Evolutionary conservation across 2,888 invertebrate genomes (phyloP), one percentile per base, ranked within the genome.

Genomic region (Sphaerophoria taeniata): DNA sequence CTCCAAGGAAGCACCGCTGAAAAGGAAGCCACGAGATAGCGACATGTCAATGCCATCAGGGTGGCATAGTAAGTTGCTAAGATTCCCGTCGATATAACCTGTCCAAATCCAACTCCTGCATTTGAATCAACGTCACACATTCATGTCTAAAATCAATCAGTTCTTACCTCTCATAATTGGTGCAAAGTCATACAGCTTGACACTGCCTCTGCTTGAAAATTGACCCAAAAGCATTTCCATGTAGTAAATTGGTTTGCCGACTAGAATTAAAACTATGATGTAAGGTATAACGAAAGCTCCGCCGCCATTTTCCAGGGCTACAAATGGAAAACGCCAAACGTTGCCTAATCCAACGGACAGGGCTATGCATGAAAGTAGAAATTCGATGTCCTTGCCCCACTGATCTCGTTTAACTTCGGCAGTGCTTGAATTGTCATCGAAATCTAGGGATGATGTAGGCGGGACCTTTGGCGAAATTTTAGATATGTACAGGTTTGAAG

Each of bases 201-300:
- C 94, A 77, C 94, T 94, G n/a, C 96, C 96, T 75, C 94, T 93
- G 85, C 95, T 94, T 34, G 94, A 94, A 89, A 96, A 96, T 90
- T 96, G 96, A 0, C 96, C 96, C 51, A 96, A 90, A 3, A 94
- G 90, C 92, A 95, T 94, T 91, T 96, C 96, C 92, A 96, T 91
- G 88, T 95, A 95, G 89, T 96, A 96, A 71, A 96, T 92, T 0
- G 95, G 95, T 85, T 94, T 93, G 5, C 95, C 95, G 43, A 95
- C 93, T 58, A 95, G 88, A 36, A 95, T 90, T 33, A 95, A 90
- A 1, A 95, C 93, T 58, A 95, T 93, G 39, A 95, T 90, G 88
- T 95, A 95, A 0, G 95, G 95, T 81, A 95, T 94, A 1, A 95
- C 91, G 87, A 95, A 95, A 2, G 95, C 95, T 0, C 95, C 95